Conservation (phyloP, 2,888 invertebrate species). For the Drosophila macrospina region DNA sequence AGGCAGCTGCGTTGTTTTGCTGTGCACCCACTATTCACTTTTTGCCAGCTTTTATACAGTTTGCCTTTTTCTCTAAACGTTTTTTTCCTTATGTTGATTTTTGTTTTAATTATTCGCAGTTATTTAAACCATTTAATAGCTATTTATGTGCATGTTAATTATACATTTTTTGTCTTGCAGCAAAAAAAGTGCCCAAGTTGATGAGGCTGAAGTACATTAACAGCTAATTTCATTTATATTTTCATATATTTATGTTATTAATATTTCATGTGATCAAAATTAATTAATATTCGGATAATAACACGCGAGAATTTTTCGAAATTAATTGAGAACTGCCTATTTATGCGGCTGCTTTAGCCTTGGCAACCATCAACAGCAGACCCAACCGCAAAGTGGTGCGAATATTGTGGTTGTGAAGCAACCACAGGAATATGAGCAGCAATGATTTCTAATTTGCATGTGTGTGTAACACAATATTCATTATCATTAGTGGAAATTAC, state of each 20-base stretch:
- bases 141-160: constrained; percentile 73
- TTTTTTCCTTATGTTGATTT: constrained; percentile 31
- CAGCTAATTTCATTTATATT: constrained; percentile 50
- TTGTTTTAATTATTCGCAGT: constrained; percentile 58
- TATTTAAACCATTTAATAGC: constrained; percentile 73
- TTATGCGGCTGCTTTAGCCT: constrained; percentile 27
- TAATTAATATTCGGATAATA: constrained; percentile 41
- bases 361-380: constrained; percentile 6
- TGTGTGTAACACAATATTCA: background rate
- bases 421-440: constrained; percentile 40
- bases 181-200: constrained; percentile 19
- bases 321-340: constrained; percentile 38
- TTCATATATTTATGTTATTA: constrained; percentile 27
- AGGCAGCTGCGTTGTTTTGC: constrained; percentile 20
- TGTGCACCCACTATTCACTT: constrained; percentile 33
- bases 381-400: constrained; percentile 41
- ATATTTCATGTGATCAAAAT: constrained; percentile 38
- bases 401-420: constrained; percentile 28
- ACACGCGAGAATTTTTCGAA: constrained; percentile 4
- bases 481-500: background rate
- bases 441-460: background rate
- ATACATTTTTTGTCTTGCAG: constrained; percentile 25
- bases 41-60: constrained; percentile 32
- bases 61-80: constrained; percentile 41
- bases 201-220: constrained; percentile 49